These are phyloP conservation scores for Chrysolina americana DNA, from an alignment of 2,888 invertebrate genomes.

Conservation along the genomic window DNA sequence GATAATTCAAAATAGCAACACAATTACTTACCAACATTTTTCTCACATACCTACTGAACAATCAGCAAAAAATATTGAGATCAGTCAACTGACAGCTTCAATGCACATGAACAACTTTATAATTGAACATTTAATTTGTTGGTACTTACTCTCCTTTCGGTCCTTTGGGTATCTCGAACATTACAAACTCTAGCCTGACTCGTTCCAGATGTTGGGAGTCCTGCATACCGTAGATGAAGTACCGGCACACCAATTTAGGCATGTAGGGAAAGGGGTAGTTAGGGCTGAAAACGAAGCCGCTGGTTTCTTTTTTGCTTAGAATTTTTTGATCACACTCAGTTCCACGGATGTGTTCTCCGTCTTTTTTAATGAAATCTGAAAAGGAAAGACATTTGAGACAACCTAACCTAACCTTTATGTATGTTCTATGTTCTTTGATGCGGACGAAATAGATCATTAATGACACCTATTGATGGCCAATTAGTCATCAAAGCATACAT, in stretches of 20 bases:
- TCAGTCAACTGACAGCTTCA: no score
- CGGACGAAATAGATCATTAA: no score
- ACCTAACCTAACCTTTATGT: no score
- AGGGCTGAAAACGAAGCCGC: constrained; percentile 94
- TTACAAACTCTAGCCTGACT: constrained; percentile 89
- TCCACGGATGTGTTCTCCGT: constrained; percentile 95
- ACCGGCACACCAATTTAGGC: constrained; percentile 96
- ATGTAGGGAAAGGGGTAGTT: constrained; percentile 97
- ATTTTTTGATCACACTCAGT: constrained; percentile 99
- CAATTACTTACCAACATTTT: no score
- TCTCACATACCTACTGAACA: no score
- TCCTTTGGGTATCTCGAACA: constrained; percentile 92
- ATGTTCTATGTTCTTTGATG: no score
- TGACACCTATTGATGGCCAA: no score
- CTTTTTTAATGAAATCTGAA: constrained; percentile 92
- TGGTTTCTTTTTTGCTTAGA: constrained; percentile 92
- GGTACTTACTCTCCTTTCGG: constrained; percentile 85
- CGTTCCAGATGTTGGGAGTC: constrained; percentile 96
- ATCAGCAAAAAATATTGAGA: no score
- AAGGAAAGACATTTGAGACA: constrained; percentile 49
- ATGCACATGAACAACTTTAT: no score
- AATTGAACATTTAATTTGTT: not conserved
- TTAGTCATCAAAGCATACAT: no score
- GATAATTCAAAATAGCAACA: no score
- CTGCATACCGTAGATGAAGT: constrained; percentile 98